phyloP scores from a whole-genome alignment of 2,888 invertebrate species.

The Himalopsyche kuldschensis region DNA sequence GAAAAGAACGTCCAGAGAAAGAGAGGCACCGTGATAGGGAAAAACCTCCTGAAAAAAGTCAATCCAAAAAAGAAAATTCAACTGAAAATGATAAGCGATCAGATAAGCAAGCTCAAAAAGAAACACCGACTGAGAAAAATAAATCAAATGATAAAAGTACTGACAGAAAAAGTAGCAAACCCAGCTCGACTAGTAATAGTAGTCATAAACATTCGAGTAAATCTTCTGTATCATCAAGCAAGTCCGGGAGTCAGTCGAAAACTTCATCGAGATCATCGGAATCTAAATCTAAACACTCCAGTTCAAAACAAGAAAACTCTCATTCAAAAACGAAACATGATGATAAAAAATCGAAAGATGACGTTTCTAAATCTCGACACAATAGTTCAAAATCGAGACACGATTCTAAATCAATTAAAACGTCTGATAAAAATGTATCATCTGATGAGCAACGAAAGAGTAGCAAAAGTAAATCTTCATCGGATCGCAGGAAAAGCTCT shows the following conservation, averaged over 20 bases:
- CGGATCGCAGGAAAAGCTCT: not conserved
- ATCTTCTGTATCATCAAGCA: not conserved
- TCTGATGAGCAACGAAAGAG: not conserved
- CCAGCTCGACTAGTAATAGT: constrained; percentile 42
- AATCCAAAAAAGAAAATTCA: constrained; percentile 27
- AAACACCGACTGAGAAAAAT: constrained; percentile 19
- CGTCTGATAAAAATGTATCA: not conserved
- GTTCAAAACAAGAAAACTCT: constrained; percentile 39
- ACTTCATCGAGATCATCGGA: not conserved
- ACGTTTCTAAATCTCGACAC: constrained; percentile 19
- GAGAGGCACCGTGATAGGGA: constrained; percentile 41
- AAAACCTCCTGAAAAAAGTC: constrained; percentile 25
- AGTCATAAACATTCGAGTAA: constrained; percentile 43
- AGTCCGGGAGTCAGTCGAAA: not conserved
- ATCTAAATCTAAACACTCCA: constrained; percentile 43
- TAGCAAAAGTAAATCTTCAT: not conserved
- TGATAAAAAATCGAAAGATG: constrained; percentile 42
- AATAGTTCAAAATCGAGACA: constrained; percentile 40
- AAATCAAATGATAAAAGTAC: constrained; percentile 25
- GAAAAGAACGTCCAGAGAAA: constrained; percentile 39
- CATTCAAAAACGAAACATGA: constrained; percentile 38
- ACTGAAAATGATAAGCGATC: constrained; percentile 12
- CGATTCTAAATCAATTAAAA: constrained; percentile 2
- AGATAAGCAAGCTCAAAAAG: not conserved
- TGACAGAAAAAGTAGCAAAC: constrained; percentile 32